A percentile compares a stretch with the other conserved stretches of the same genome.
Conservation (phyloP, 1,140 invertebrate species). For the Drosophila sturtevanti region DNA sequence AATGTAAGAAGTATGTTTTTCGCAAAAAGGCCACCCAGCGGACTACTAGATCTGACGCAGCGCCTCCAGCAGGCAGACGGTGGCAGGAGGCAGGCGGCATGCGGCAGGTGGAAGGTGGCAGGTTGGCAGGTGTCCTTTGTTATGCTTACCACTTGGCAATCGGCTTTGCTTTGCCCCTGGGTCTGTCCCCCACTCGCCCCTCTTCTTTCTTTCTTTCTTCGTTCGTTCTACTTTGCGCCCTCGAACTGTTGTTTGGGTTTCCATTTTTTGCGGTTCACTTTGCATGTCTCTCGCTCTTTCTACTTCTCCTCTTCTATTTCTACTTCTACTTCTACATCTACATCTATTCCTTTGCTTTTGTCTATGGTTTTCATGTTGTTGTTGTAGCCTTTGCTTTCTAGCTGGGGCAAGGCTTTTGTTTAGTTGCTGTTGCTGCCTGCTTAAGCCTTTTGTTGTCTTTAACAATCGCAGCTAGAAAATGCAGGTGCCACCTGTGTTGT, state of each 20-base stretch:
- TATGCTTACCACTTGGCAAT: slow-evolving; percentile 79
- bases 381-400: slow-evolving; percentile 30
- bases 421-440: slow-evolving; percentile 26
- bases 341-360: slow-evolving; percentile 30
- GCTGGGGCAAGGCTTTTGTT: slow-evolving; percentile 41
- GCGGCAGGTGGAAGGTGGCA: slow-evolving; percentile 31
- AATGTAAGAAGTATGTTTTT: slow-evolving; percentile 72
- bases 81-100: background rate
- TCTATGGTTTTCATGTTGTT: slow-evolving; percentile 48
- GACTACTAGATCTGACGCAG: slow-evolving; percentile 30
- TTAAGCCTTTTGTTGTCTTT: slow-evolving; percentile 64
- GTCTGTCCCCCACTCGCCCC: background rate
- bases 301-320: background rate
- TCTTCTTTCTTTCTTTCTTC: slow-evolving; percentile 16
- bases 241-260: slow-evolving; percentile 42
- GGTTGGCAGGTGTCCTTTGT: slow-evolving; percentile 76
- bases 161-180: slow-evolving; percentile 63
- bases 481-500: slow-evolving; percentile 49
- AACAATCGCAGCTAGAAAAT: slow-evolving; percentile 47
- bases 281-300: slow-evolving; percentile 17
- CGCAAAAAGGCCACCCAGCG: slow-evolving; percentile 58
- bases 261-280: slow-evolving; percentile 49
- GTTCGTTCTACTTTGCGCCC: slow-evolving; percentile 50
- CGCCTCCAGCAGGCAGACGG: slow-evolving; percentile 5
- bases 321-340: background rate